Evolutionary conservation across 2,888 invertebrate genomes (phyloP).

Genomic region (Branchellion lobata): DNA sequence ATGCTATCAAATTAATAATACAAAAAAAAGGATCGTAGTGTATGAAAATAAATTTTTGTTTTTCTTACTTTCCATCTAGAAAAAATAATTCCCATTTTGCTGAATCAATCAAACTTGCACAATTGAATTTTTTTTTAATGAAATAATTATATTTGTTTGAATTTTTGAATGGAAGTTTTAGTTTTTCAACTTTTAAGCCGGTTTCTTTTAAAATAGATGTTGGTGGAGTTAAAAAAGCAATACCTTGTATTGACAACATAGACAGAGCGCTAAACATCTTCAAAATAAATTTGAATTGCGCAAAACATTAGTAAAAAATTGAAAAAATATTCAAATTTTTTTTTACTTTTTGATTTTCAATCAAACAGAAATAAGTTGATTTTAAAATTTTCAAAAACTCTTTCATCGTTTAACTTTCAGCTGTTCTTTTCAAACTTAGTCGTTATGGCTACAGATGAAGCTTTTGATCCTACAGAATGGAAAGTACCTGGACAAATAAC

Average conservation of each 20-base stretch:
- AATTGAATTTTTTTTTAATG: too few species aligned
- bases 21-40: too few species aligned
- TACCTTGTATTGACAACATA: background rate
- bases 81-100: constrained; percentile 1
- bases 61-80: background rate
- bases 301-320: too few species aligned
- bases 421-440: background rate
- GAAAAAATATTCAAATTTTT: background rate
- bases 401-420: background rate
- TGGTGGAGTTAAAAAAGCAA: background rate
- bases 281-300: background rate
- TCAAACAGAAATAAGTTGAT: too few species aligned
- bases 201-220: background rate
- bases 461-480: too few species aligned
- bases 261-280: background rate
- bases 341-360: background rate
- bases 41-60: background rate
- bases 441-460: constrained; percentile 9
- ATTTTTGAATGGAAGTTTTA: too few species aligned
- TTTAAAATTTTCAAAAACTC: background rate
- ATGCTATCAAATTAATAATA: too few species aligned
- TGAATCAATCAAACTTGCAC: too few species aligned
- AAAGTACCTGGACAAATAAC: background rate
- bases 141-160: too few species aligned
- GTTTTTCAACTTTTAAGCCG: too few species aligned